Conservation (phyloP, 1,140 invertebrate species). For the Rhagoletis pomonella region DNA sequence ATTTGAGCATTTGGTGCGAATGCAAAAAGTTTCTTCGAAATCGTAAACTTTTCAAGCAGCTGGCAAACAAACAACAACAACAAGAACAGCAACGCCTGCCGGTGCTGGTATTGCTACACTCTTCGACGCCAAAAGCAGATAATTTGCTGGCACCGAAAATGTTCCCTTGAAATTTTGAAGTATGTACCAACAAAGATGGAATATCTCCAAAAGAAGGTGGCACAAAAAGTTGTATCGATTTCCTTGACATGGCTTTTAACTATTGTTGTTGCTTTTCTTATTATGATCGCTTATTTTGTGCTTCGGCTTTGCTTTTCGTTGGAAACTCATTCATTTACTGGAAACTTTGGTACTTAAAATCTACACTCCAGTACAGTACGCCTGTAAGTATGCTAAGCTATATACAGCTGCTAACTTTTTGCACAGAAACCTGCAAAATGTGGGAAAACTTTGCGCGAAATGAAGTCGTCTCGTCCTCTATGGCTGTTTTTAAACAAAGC, state of each 20-base stretch:
- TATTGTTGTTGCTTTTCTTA: not conserved
- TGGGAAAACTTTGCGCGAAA: not conserved
- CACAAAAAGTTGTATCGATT: not conserved
- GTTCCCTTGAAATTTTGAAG: constrained; percentile 10
- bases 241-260: not conserved
- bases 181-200: not conserved
- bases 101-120: not conserved
- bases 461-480: not conserved
- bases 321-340: not conserved
- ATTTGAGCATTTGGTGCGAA: no score
- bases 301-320: not conserved
- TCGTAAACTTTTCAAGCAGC: not conserved
- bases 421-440: not conserved
- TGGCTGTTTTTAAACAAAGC: not conserved
- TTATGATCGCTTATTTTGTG: no score
- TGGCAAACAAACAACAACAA: constrained; percentile 19
- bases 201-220: not conserved
- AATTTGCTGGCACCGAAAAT: not conserved
- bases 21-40: not conserved
- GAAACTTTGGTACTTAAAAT: constrained; percentile 20
- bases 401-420: not conserved
- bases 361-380: not conserved
- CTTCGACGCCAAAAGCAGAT: not conserved
- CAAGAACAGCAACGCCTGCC: not conserved
- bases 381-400: not conserved